Percentiles rank a stretch among this genome's conserved stretches.
Evolutionary conservation across 1,140 invertebrate species (phyloP).

Genomic region (Dendrolimus kikuchii): DNA sequence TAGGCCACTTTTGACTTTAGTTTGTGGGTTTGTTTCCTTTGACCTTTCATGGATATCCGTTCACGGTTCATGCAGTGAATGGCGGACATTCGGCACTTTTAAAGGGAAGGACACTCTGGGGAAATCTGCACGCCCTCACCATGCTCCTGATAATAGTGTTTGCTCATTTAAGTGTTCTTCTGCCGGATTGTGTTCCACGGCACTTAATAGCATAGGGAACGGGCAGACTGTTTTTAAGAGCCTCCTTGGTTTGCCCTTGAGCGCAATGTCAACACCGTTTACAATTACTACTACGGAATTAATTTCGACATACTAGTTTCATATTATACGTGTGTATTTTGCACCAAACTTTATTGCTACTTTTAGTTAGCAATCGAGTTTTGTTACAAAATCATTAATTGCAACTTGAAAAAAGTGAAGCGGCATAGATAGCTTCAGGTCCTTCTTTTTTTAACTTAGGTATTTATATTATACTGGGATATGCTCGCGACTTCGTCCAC

Average conservation of each 20-base stretch:
- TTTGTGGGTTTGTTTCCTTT: background rate
- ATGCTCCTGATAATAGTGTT: conserved; percentile 61
- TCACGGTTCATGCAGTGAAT: conserved; percentile 26
- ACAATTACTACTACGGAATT: background rate
- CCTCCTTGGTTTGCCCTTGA: conserved; percentile 4
- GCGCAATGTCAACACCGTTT: conserved; percentile 8
- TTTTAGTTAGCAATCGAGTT: too few relatives aligned
- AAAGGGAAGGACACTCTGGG: conserved; percentile 53
- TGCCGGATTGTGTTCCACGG: conserved; percentile 38
- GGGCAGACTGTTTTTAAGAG: conserved; percentile 17
- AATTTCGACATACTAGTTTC: background rate
- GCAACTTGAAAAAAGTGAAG: too few relatives aligned
- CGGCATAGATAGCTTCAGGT: too few relatives aligned
- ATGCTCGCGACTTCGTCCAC: too few relatives aligned
- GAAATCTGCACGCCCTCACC: conserved; percentile 58
- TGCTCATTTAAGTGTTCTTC: conserved; percentile 59
- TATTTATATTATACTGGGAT: too few relatives aligned
- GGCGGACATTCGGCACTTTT: conserved; percentile 56
- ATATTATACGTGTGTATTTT: background rate
- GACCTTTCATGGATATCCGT: conserved; percentile 22
- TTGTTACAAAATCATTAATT: too few relatives aligned
- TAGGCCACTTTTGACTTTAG: too few relatives aligned
- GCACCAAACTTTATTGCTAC: too few relatives aligned
- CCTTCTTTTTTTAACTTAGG: too few relatives aligned
- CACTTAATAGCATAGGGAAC: conserved; percentile 30